Base-by-base conservation (phyloP, 2,113 vertebrate species). In the Periophthalmodon schlosseri region DNA sequence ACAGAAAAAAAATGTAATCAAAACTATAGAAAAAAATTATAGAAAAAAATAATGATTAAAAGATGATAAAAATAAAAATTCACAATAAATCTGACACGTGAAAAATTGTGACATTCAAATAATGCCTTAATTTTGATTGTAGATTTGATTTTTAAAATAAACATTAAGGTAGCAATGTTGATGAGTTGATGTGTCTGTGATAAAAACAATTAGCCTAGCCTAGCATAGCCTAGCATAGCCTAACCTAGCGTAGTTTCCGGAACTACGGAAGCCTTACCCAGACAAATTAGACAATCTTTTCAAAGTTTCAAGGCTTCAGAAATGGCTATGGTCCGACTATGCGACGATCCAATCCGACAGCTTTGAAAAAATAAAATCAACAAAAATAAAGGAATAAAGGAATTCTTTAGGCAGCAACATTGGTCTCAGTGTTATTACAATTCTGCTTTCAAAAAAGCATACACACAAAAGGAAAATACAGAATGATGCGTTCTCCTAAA, bases 381-480 rank as follows among this genome's bases (percentile, higher is more conserved):
- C 65, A 78, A 81, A 79, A 87, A 87, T 36, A 81, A 87, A 81
- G 72, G 83, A 79, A 86, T 84, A 86, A 89, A 91, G 84, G 79
- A 89, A 87, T 91, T 87, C 80, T 87, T 86, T 91, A 92, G 92
- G 91, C 92, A 93, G 93, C 92, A 93, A 90, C 76, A 87, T 93
- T 93, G 91, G 85, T 94, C 92, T 93, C 90, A 91, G 88, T 90
- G 90, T 91, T 92, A 89, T 88, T 84, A 92, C 89, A 91, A 89
- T 84, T 88, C 82, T 91, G 90, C 89, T 91, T 90, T 81, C 21
- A 81, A 70, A 79, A 90, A 89, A 87, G 75, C 83, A 86, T 74
- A 81, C 86, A 87, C 74, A 83, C 50, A 75, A 68, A 70, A 65
- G 65, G 78, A 78, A 78, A 20, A 80, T 60, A 87, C 66, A 86